Conservation (phyloP, 2,113 vertebrate genomes). For the Sterrhoptilus dennistouni region DNA sequence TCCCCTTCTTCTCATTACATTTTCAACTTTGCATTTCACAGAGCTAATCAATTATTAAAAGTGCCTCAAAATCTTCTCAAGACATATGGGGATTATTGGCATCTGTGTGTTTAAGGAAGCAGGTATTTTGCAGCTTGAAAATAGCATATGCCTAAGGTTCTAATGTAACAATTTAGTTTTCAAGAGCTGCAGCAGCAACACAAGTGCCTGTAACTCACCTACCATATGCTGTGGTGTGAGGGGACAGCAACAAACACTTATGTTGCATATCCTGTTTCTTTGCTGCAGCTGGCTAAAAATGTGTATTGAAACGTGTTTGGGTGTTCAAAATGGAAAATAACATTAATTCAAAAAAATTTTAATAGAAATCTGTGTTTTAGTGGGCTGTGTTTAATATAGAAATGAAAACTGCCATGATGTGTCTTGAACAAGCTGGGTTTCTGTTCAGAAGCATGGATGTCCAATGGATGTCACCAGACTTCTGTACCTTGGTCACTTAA, state of each 20-base stretch:
- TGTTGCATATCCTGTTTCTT: constrained; percentile 2
- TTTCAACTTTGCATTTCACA: constrained; percentile 8
- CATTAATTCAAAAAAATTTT: not conserved
- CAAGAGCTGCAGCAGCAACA: constrained; percentile 30
- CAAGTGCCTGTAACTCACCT: constrained; percentile 45
- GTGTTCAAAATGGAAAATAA: not conserved
- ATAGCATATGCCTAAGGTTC: constrained; percentile 59
- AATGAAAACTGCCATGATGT: not conserved
- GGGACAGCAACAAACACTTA: constrained; percentile 43
- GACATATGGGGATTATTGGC: constrained; percentile 57
- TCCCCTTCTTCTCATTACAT: not conserved
- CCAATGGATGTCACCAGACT: not conserved
- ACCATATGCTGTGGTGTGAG: constrained; percentile 51
- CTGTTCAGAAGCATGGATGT: not conserved
- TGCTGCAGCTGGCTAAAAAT: not conserved
- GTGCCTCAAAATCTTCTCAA: constrained; percentile 12
- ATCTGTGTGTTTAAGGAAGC: constrained; percentile 60
- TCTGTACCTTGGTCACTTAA: not conserved
- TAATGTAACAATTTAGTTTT: constrained; percentile 50
- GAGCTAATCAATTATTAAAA: constrained; percentile 46
- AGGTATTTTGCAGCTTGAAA: constrained; percentile 62
- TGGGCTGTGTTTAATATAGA: not conserved
- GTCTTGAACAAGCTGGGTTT: not conserved
- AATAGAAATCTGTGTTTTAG: not conserved
- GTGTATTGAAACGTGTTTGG: not conserved